Evolutionary conservation across 37 sponge, comb jelly and placozoan species (phyloP).

Genomic region (Haliclona indistincta): DNA sequence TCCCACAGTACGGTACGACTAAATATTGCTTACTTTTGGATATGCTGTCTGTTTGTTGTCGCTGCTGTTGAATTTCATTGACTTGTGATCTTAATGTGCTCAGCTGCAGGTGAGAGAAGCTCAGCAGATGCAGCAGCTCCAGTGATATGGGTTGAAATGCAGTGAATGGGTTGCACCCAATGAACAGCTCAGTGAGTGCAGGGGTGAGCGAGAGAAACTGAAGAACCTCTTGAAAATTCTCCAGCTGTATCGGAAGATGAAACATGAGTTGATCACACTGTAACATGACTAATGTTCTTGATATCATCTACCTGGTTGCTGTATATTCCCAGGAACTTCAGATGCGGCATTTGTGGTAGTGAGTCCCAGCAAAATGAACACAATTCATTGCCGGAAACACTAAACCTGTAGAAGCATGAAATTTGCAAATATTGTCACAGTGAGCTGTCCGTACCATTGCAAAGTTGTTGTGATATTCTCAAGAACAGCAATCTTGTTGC

Average conservation of each 20-base stretch:
- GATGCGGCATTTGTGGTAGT: conserved; percentile 10
- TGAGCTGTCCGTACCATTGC: background rate
- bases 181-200: background rate
- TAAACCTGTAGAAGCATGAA: background rate
- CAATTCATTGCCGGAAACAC: conserved; percentile 19
- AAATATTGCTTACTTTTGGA: too few relatives aligned
- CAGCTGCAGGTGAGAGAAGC: background rate
- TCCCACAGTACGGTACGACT: too few relatives aligned
- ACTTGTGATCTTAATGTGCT: too few relatives aligned
- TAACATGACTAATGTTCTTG: too few relatives aligned
- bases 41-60: too few relatives aligned
- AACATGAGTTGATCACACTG: background rate
- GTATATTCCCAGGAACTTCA: conserved; percentile 23
- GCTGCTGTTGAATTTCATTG: too few relatives aligned
- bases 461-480: conserved; percentile 12
- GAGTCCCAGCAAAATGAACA: background rate
- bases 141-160: conserved; percentile 2
- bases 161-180: conserved; percentile 40
- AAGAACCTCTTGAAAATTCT: conserved; percentile 6
- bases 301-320: conserved; percentile 22
- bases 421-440: background rate
- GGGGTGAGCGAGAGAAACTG: background rate
- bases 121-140: background rate
- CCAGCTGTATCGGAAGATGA: background rate
- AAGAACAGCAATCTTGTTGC: conserved; percentile 24